Conservation (phyloP, 2,888 invertebrate species). For the Himalopsyche japonica region DNA sequence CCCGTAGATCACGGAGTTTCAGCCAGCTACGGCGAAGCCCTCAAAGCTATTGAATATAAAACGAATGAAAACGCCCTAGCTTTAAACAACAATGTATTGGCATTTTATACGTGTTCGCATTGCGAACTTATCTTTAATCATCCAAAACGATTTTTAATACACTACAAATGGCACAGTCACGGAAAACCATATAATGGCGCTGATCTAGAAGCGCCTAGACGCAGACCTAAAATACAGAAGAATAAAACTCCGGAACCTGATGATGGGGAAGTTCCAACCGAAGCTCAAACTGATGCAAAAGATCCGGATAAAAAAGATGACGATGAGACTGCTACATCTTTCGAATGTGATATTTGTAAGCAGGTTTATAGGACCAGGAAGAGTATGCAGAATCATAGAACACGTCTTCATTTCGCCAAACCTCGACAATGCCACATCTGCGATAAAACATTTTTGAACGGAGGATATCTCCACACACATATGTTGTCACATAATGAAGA, state of each 20-base stretch:
- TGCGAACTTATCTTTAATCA: conserved; percentile 49
- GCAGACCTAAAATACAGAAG: conserved; percentile 25
- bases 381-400: conserved; percentile 52
- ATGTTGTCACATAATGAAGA: conserved; percentile 45
- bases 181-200: conserved; percentile 48
- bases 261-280: conserved; percentile 6
- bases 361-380: conserved; percentile 42
- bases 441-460: conserved; percentile 27
- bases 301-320: conserved; percentile 37
- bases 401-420: conserved; percentile 44
- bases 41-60: conserved; percentile 6
- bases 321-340: conserved; percentile 42
- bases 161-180: conserved; percentile 55
- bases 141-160: conserved; percentile 54
- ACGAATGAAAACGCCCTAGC: background rate
- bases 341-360: conserved; percentile 52
- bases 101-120: conserved; percentile 45
- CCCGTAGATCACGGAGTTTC: conserved; percentile 8
- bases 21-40: conserved; percentile 22
- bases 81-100: background rate
- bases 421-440: conserved; percentile 46
- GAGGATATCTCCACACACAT: conserved; percentile 46
- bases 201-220: conserved; percentile 45
- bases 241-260: conserved; percentile 36
- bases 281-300: background rate